Base-by-base conservation (phyloP, 2,113 vertebrate genomes). In the Chrysemys picta region DNA sequence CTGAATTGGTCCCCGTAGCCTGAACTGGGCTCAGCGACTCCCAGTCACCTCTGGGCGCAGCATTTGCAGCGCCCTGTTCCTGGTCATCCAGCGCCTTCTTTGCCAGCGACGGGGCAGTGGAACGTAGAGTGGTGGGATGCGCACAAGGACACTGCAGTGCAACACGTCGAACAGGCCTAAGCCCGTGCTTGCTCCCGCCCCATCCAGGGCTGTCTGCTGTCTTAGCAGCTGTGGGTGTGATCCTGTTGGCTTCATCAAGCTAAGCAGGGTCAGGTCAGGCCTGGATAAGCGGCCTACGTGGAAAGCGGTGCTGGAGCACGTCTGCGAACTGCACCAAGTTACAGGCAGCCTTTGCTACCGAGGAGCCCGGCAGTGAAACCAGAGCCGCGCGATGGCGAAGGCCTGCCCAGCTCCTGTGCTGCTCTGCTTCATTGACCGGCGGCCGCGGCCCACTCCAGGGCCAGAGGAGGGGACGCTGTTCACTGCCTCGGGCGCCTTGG, bases 371-470 rank as follows among this genome's bases (percentile, higher is more conserved):
- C 65, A 19, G 7, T 69, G 8, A 69, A 35, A 35, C 14, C 62
- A 19, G 31, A 16, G 59, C 13, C 2, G 13, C 10, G 25, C 27
- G 5, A 10, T 16, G 59, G 29, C 11, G 6, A 7, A 16, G 31
- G 62, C 65, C 35, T 6, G 31, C 62, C 6, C 57, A 62, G 57
- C 27, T 1, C 12, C 5, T 14, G 57, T 59, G 57, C 3, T 17
- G 59, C 31, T 8, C 24, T 7, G 31, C 31, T 35, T 16, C 31
- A 7, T 5, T 17, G 13, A 3, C 6, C 31, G 1, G 27, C 2
- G 12, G 12, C 57, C 27, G 4, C 2, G 56, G 9, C 56, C 62
- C 3, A 4, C 57, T 6, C 57, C 57, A 31, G 57, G 25, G 3
- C 27, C 29, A 17, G 62, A 3, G 5, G 59, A 16, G 29, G 31